These are phyloP conservation scores for Caenorhabditis sp. DNA, from an alignment of 2,888 invertebrate genomes.

Conservation along the genomic window DNA sequence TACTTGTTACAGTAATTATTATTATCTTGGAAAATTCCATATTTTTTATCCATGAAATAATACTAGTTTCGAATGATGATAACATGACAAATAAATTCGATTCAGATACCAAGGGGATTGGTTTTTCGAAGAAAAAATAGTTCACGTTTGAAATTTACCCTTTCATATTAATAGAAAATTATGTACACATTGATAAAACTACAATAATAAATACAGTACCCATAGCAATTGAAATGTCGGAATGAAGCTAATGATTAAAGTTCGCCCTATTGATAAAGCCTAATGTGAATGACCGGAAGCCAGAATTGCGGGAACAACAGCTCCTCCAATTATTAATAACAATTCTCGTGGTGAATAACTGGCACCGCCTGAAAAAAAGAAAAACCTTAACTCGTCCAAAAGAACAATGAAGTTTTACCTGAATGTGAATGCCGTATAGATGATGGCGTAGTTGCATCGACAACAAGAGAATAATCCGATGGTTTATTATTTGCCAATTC, in stretches of 20 bases:
- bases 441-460: constrained; percentile 30
- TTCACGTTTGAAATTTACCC: neutral
- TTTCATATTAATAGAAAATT: neutral
- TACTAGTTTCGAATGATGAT: neutral
- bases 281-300: constrained; percentile 89
- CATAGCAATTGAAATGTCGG: neutral
- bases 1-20: neutral
- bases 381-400: too few species aligned
- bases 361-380: constrained; percentile 27
- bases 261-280: too few species aligned
- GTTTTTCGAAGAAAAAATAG: too few species aligned
- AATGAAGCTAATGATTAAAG: neutral
- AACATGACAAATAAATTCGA: neutral
- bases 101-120: too few species aligned
- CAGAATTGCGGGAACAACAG: constrained; percentile 86
- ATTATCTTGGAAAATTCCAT: neutral
- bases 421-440: constrained; percentile 43
- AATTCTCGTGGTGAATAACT: constrained; percentile 83
- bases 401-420: too few species aligned
- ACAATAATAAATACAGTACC: neutral
- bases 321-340: constrained; percentile 84
- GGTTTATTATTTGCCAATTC: constrained; percentile 77
- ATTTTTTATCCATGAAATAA: neutral
- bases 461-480: constrained; percentile 29
- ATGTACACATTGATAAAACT: neutral